Evolutionary conservation across 2,888 invertebrate genomes (phyloP).

Genomic region (Notodonta ziczac): DNA sequence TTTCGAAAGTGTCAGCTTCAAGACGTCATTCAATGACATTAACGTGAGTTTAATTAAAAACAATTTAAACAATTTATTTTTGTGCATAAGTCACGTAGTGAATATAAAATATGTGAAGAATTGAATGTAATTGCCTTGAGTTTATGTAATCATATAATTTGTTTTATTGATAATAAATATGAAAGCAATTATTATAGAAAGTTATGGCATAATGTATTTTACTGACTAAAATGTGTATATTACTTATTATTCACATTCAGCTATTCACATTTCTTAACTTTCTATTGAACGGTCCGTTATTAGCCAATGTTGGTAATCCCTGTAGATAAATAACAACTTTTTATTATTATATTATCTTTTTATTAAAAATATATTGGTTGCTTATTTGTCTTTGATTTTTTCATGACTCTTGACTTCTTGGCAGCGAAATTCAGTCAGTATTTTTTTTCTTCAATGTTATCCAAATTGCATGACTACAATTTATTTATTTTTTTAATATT

Average conservation of each 20-base stretch:
- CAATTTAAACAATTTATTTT: background rate
- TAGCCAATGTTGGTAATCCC: too few relatives aligned
- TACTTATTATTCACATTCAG: background rate
- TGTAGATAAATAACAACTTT: too few relatives aligned
- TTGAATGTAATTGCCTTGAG: background rate
- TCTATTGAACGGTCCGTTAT: background rate
- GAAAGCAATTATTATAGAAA: background rate
- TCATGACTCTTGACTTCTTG: too few relatives aligned
- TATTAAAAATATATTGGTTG: too few relatives aligned
- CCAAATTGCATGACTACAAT: too few relatives aligned
- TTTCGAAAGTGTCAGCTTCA: background rate
- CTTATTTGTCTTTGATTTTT: too few relatives aligned
- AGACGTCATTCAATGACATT: background rate
- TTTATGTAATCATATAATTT: background rate
- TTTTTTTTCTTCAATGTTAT: too few relatives aligned
- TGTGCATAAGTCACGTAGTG: background rate
- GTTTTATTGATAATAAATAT: background rate
- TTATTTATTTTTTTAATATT: too few relatives aligned
- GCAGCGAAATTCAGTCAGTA: too few relatives aligned
- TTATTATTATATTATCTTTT: too few relatives aligned
- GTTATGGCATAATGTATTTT: background rate
- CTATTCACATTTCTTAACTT: background rate
- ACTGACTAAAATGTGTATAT: background rate
- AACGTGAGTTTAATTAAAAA: background rate
- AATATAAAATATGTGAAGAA: background rate